Base-by-base conservation (phyloP, 1,140 invertebrate genomes). In the Papilio xuthus region DNA sequence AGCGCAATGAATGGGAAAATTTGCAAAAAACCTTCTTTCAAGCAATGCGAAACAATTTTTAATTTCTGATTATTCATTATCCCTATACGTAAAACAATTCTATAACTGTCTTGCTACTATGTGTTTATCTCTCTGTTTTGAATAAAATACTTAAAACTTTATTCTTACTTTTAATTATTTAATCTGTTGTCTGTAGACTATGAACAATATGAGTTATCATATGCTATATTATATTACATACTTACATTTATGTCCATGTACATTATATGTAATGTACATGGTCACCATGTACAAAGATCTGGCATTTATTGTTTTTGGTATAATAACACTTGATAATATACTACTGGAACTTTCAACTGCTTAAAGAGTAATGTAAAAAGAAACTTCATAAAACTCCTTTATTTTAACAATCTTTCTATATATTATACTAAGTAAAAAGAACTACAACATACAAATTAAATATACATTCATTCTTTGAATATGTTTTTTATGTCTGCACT, bases 401-500 rank as follows among this genome's bases (percentile, higher is more conserved):
- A 63, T 75, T 67, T 26, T 67, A 15, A 67, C 26, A 67, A 56
- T 47, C 60, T 13, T 6, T 32, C 32, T 81, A 78, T 32, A 56
- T 20, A 75, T 53, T 32, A 50, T 53, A 74, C 47, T 75, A 53
- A 47, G 56, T 15, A 41, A 26, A 23, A 44, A 26, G 13, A 9
- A 69, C 63, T 42, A 63, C 60, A 32, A 44, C 15, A 28, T 67
- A 71, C 37, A 47, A 44, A 12, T 47, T 20, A 20, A 42, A 15
- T 41, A 63, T 28, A 32, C 20, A 8, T 69, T 81, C 53, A 88
- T 79, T 93, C 88, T 80, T 89, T 90, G 73, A 94, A 94, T 86
- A 94, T 94, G 84, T 93, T 89, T 81, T 92, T 92, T 73, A 94
- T 81, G 63, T 91, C 82, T 18, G 86, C 90, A 77, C 92, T 89